These are phyloP conservation scores for Apodemia mormo DNA, from an alignment of 2,888 invertebrate genomes.

Conservation along the genomic window DNA sequence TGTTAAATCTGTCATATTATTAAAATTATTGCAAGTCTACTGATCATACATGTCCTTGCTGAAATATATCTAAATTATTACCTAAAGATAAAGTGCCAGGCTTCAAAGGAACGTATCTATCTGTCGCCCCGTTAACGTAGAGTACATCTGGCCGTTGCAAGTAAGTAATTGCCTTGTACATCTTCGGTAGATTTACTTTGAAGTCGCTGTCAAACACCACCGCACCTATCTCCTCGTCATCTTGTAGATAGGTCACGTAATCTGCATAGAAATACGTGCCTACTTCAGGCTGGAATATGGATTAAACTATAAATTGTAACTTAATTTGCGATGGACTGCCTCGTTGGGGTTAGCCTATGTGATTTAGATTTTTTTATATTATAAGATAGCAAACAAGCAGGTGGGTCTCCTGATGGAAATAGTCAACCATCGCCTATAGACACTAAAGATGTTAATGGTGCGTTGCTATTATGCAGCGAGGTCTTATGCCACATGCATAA, in stretches of 20 bases:
- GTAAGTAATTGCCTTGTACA: conserved; percentile 73
- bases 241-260: conserved; percentile 53
- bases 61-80: conserved; percentile 34
- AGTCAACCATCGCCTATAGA: too few relatives aligned
- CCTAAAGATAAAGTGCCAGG: conserved; percentile 59
- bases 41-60: too few relatives aligned
- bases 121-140: conserved; percentile 75
- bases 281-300: conserved; percentile 53
- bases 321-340: too few relatives aligned
- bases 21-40: too few relatives aligned
- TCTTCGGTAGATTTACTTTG: conserved; percentile 70
- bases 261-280: conserved; percentile 49
- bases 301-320: background rate
- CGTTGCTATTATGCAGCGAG: too few relatives aligned
- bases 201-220: conserved; percentile 81
- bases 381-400: too few relatives aligned
- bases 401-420: too few relatives aligned
- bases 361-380: too few relatives aligned
- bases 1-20: too few relatives aligned
- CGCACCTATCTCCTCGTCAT: conserved; percentile 76
- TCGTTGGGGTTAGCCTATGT: too few relatives aligned
- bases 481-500: too few relatives aligned
- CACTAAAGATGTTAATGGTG: too few relatives aligned
- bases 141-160: conserved; percentile 73
- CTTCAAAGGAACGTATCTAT: conserved; percentile 60